Conservation (phyloP, 2,797 vertebrate species). For the Gallinago nigripennis region DNA sequence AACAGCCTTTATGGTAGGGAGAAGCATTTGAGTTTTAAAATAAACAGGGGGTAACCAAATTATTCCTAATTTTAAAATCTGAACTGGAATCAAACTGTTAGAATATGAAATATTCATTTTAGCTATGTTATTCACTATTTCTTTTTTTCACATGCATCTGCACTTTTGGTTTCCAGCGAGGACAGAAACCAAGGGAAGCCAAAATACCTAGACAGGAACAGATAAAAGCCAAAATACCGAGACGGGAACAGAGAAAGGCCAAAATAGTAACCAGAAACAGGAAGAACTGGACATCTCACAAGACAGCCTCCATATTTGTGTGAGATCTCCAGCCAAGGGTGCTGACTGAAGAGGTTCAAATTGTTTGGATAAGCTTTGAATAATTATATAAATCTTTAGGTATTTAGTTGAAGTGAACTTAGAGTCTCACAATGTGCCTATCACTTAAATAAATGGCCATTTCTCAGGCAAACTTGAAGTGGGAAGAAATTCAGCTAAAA, state of each 20-base stretch:
- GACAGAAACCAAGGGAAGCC: slow-evolving; percentile 53
- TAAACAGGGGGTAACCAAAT: neutral
- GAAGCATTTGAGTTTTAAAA: neutral
- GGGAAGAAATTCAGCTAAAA: neutral
- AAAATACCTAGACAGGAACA: slow-evolving; percentile 69
- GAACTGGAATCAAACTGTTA: neutral
- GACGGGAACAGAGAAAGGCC: slow-evolving; percentile 53
- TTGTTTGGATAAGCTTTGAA: slow-evolving; percentile 37
- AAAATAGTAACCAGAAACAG: slow-evolving; percentile 65
- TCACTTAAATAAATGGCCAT: neutral
- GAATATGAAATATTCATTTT: neutral
- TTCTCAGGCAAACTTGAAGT: neutral
- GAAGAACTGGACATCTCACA: slow-evolving; percentile 48
- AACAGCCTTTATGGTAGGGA: neutral
- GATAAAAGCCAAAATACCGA: slow-evolving; percentile 63
- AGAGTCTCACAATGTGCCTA: neutral
- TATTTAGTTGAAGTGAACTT: slow-evolving; percentile 10
- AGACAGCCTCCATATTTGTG: slow-evolving; percentile 29
- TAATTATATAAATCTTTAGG: slow-evolving; percentile 43
- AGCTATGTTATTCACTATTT: slow-evolving; percentile 16
- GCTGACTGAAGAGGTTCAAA: slow-evolving; percentile 18
- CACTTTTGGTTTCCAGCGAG: slow-evolving; percentile 43
- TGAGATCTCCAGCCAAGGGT: slow-evolving; percentile 22
- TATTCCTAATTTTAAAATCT: neutral
- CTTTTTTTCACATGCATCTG: slow-evolving; percentile 30